phyloP scores from a whole-genome alignment of 2,797 vertebrate species.

The Lateolabrax maculatus region DNA sequence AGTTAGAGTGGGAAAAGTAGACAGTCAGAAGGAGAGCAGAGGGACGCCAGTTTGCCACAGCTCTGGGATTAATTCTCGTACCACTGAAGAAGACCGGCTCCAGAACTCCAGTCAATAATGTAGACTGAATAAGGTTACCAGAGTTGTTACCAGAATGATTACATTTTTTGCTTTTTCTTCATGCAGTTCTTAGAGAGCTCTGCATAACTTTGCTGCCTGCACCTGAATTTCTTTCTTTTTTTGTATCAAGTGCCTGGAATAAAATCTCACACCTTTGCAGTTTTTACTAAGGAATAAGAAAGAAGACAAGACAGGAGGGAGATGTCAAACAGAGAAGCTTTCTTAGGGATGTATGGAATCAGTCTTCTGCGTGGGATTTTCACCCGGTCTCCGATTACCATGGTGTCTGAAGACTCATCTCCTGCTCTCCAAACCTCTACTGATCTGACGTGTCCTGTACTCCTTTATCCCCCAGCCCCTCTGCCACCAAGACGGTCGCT shows the following conservation, averaged over 20 bases:
- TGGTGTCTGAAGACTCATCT: conserved; percentile 40
- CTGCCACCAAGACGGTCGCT: conserved; percentile 28
- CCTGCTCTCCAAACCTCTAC: conserved; percentile 21
- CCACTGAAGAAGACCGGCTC: conserved; percentile 2
- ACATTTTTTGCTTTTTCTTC: neutral
- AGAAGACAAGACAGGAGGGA: neutral
- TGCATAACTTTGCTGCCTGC: neutral
- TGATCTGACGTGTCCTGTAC: conserved; percentile 51
- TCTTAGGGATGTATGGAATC: conserved; percentile 55
- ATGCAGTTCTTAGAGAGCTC: conserved; percentile 1
- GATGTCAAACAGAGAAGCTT: neutral
- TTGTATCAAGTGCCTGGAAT: neutral
- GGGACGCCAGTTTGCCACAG: neutral
- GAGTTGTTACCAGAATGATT: neutral
- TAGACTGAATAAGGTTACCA: neutral
- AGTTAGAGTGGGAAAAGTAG: conserved; percentile 16
- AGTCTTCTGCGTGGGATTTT: conserved; percentile 42
- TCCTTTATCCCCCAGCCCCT: conserved; percentile 49
- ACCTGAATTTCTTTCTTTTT: neutral
- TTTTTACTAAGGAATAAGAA: conserved; percentile 27
- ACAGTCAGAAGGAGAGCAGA: conserved; percentile 12
- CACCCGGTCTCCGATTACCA: neutral
- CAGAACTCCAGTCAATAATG: conserved; percentile 5
- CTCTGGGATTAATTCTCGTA: neutral
- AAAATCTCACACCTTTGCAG: neutral